Percentiles rank a stretch among this genome's conserved stretches.
Evolutionary conservation across 2,888 invertebrate genomes (phyloP).

Genomic region (Emmelina monodactyla): DNA sequence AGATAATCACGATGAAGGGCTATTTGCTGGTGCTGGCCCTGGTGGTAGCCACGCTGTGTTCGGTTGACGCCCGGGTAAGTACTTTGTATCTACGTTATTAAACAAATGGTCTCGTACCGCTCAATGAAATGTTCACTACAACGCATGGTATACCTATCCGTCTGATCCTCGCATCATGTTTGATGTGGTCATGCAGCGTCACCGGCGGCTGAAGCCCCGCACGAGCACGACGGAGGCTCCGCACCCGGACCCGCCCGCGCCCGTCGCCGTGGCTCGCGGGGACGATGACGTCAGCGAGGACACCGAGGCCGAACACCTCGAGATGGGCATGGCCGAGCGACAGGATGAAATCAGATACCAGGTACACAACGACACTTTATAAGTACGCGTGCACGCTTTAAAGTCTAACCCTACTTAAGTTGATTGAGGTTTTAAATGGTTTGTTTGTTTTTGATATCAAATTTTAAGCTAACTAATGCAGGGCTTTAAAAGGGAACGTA

Average conservation of each 20-base stretch:
- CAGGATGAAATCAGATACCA: slow-evolving; percentile 47
- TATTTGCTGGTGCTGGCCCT: slow-evolving; percentile 37
- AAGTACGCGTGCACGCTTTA: too few species aligned
- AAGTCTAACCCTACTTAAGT: too few species aligned
- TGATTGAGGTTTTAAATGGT: neutral
- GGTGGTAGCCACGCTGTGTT: slow-evolving; percentile 39
- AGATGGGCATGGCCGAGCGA: slow-evolving; percentile 44
- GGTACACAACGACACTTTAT: slow-evolving; percentile 25
- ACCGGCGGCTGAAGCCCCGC: slow-evolving; percentile 40
- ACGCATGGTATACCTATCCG: neutral
- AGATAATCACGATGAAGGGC: slow-evolving; percentile 37
- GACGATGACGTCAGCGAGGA: slow-evolving; percentile 21
- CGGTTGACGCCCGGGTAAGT: slow-evolving; percentile 39
- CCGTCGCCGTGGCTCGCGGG: slow-evolving; percentile 17
- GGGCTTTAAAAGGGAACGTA: neutral
- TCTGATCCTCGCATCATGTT: neutral
- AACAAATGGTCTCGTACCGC: neutral
- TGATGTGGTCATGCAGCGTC: slow-evolving; percentile 24
- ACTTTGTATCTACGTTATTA: neutral
- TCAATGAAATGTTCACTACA: neutral
- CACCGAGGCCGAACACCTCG: slow-evolving; percentile 42
- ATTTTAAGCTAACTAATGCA: neutral
- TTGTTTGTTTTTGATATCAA: neutral
- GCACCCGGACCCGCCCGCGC: slow-evolving; percentile 21
- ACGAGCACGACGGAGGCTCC: slow-evolving; percentile 34